Percentiles rank a stretch among this genome's conserved stretches.
These are phyloP conservation scores for Zenarchopterus dispar DNA, from an alignment of 2,797 vertebrate genomes.

Conservation along the genomic window DNA sequence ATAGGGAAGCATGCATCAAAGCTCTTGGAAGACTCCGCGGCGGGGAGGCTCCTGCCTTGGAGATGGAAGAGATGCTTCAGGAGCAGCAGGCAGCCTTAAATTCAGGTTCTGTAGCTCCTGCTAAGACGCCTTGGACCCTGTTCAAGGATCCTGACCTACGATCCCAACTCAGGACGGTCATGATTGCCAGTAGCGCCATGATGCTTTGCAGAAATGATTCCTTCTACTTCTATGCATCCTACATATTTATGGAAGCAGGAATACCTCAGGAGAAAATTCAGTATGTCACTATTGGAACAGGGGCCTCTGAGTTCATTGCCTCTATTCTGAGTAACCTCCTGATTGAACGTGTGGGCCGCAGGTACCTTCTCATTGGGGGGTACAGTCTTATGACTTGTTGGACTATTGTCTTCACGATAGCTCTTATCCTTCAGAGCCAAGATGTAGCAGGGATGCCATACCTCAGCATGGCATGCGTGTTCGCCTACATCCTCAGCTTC, in stretches of 20 bases:
- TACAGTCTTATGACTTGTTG: constrained; percentile 88
- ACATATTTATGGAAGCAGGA: constrained; percentile 86
- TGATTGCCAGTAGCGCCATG: constrained; percentile 88
- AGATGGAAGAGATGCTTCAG: constrained; percentile 89
- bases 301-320: constrained; percentile 85
- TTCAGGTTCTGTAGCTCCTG: constrained; percentile 21
- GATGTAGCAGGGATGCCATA: constrained; percentile 84
- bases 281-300: constrained; percentile 85
- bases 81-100: constrained; percentile 69
- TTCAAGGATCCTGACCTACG: constrained; percentile 74
- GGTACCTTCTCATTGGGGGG: constrained; percentile 84
- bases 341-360: constrained; percentile 86
- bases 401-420: constrained; percentile 84
- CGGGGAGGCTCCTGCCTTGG: constrained; percentile 65
- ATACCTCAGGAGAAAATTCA: constrained; percentile 84
- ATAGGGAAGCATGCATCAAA: constrained; percentile 81
- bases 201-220: constrained; percentile 92
- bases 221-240: constrained; percentile 90
- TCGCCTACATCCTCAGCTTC: constrained; percentile 92
- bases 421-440: constrained; percentile 83
- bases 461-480: constrained; percentile 89
- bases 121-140: constrained; percentile 80
- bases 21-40: constrained; percentile 85
- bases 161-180: constrained; percentile 81
- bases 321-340: constrained; percentile 83